phyloP scores from a whole-genome alignment of 2,888 invertebrate species.

The Heliconius ismenius region DNA sequence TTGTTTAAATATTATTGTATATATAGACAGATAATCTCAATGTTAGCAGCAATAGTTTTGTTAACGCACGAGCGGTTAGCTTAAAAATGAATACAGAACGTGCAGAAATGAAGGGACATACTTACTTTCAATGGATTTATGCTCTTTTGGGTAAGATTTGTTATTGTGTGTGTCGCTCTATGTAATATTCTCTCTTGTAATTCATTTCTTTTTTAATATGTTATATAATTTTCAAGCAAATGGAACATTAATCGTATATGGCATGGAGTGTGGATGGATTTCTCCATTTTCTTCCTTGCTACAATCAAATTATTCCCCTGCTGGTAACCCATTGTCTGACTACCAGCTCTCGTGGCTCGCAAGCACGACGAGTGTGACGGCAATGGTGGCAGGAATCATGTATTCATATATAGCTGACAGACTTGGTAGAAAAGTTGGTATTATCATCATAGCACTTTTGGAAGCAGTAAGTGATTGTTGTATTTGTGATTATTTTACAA shows the following conservation, averaged over 20 bases:
- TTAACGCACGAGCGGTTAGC: no score
- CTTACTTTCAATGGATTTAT: conserved; percentile 47
- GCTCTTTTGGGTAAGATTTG: conserved; percentile 46
- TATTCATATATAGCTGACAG: conserved; percentile 65
- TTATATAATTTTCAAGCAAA: conserved; percentile 7
- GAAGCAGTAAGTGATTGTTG: conserved; percentile 52
- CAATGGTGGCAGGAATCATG: conserved; percentile 59
- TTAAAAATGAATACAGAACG: neutral
- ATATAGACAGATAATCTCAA: no score
- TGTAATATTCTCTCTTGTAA: no score
- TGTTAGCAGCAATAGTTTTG: no score
- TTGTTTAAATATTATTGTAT: no score
- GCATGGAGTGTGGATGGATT: conserved; percentile 66
- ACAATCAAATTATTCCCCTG: conserved; percentile 54
- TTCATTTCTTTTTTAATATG: no score
- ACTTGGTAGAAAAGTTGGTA: conserved; percentile 66
- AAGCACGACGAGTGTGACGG: conserved; percentile 63
- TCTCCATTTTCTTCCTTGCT: conserved; percentile 65
- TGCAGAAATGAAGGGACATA: conserved; percentile 39
- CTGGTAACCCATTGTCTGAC: conserved; percentile 55
- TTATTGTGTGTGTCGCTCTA: neutral
- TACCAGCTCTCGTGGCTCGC: conserved; percentile 65
- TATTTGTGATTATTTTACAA: neutral
- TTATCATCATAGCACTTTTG: conserved; percentile 66
- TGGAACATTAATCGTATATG: conserved; percentile 59